A percentile compares a stretch with the other conserved stretches of the same genome.
phyloP scores from a whole-genome alignment of 2,113 vertebrate genomes.

The Forbesichthys papilliferus region DNA sequence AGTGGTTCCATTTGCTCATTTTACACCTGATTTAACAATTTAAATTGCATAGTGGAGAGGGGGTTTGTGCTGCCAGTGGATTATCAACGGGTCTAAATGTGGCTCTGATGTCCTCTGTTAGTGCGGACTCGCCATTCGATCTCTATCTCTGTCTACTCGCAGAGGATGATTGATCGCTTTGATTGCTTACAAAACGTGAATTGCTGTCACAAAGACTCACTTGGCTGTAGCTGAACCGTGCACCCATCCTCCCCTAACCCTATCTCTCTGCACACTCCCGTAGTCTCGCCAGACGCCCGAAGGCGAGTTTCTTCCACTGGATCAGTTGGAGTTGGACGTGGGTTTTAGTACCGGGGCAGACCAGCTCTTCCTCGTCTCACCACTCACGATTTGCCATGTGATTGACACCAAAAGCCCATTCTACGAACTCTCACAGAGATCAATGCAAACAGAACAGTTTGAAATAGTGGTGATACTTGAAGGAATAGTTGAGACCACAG shows the following conservation, averaged over 20 bases:
- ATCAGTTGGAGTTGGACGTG: conserved; percentile 98
- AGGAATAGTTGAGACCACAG: conserved; percentile 98
- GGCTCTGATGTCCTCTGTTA: conserved; percentile 8
- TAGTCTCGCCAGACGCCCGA: conserved; percentile 99
- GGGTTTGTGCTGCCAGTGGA: conserved; percentile 1
- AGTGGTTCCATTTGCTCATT: conserved; percentile 3
- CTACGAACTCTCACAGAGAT: conserved; percentile 96
- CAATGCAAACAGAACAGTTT: conserved; percentile 97
- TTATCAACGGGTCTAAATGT: conserved; percentile 15
- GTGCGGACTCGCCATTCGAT: conserved; percentile 2
- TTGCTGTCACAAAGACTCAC: conserved; percentile 58
- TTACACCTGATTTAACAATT: background rate
- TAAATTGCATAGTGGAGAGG: background rate
- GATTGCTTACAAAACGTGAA: conserved; percentile 63
- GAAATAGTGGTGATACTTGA: conserved; percentile 99
- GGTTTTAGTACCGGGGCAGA: conserved; percentile 98
- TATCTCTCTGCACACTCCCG: conserved; percentile 67
- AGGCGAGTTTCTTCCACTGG: conserved; percentile 97
- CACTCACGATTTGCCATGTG: conserved; percentile 98
- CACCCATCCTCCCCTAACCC: conserved; percentile 28
- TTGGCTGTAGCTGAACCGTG: conserved; percentile 51
- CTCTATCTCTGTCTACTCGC: conserved; percentile 14
- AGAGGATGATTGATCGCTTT: conserved; percentile 47
- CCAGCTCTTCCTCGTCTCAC: conserved; percentile 98
- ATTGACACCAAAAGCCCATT: conserved; percentile 99